Evolutionary conservation across 35 echinoderm and acorn worm species (phyloP).

Genomic region (Hemicentrotus pulcherrimus): DNA sequence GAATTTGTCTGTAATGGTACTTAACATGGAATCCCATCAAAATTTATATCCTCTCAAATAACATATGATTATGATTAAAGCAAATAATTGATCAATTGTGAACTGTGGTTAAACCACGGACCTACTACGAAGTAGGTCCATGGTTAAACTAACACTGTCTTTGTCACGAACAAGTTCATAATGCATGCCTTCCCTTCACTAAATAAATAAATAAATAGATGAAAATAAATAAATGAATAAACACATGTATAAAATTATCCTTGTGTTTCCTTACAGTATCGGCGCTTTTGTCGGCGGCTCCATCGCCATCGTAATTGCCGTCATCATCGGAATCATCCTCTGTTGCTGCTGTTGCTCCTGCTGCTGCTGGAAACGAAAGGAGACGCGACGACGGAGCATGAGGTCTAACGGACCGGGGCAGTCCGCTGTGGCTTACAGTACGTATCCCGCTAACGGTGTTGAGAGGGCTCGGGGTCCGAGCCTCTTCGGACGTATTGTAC

Average conservation of each 20-base stretch:
- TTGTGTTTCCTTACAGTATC: not conserved
- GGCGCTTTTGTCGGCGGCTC: conserved; percentile 41
- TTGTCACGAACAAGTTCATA: too few relatives aligned
- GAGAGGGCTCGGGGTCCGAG: not conserved
- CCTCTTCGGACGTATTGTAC: not conserved
- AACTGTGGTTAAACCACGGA: too few relatives aligned
- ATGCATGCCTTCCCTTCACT: too few relatives aligned
- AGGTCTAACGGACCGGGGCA: not conserved
- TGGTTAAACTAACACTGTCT: too few relatives aligned
- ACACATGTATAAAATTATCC: not conserved
- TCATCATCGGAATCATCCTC: conserved; percentile 32
- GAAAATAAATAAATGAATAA: too few relatives aligned
- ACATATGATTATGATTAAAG: too few relatives aligned
- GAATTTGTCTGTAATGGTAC: too few relatives aligned
- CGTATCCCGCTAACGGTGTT: conserved; percentile 13
- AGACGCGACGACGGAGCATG: conserved; percentile 36
- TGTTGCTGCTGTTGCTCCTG: conserved; percentile 45
- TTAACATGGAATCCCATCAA: not conserved
- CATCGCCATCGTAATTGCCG: conserved; percentile 44
- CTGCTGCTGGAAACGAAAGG: not conserved
- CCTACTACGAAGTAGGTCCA: too few relatives aligned
- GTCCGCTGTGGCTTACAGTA: conserved; percentile 39
- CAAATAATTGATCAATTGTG: too few relatives aligned
- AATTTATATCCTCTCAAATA: not conserved
- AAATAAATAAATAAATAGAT: too few relatives aligned